Percentiles rank a stretch among this genome's conserved stretches.
Evolutionary conservation across 2,888 invertebrate species (phyloP).

Genomic region (Apotomis capreana): DNA sequence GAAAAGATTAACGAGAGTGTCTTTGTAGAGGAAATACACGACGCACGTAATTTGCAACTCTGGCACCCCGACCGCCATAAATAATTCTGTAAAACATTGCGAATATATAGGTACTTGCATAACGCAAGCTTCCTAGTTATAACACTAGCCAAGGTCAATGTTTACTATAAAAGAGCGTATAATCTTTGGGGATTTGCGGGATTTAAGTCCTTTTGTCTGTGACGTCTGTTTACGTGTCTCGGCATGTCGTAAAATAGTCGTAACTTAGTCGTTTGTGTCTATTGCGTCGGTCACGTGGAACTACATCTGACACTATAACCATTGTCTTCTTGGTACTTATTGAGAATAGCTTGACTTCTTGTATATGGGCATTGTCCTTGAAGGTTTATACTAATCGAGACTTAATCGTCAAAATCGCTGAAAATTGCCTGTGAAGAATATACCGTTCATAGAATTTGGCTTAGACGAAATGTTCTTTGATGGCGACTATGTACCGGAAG

Average conservation of each 20-base stretch:
- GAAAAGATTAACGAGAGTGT: not conserved
- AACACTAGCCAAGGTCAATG: slow-evolving; percentile 5
- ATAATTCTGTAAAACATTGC: not conserved
- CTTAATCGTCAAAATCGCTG: too few species aligned
- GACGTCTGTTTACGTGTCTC: slow-evolving; percentile 13
- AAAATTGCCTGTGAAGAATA: too few species aligned
- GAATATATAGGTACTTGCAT: slow-evolving; percentile 8
- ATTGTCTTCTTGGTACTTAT: not conserved
- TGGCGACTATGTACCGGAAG: too few species aligned
- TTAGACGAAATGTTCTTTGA: too few species aligned
- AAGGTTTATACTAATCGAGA: too few species aligned
- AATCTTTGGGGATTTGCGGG: not conserved
- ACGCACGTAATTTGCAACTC: not conserved
- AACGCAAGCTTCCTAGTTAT: slow-evolving; percentile 10
- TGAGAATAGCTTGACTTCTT: not conserved
- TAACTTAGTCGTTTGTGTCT: slow-evolving; percentile 15
- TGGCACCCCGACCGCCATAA: not conserved
- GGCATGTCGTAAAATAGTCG: slow-evolving; percentile 22
- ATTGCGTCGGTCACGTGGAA: slow-evolving; percentile 14
- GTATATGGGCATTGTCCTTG: not conserved
- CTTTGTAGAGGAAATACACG: not conserved
- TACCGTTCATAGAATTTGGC: too few species aligned
- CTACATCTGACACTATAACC: slow-evolving; percentile 7
- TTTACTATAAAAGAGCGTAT: not conserved
- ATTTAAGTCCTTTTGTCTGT: slow-evolving; percentile 4